Evolutionary conservation across 1,140 invertebrate species (phyloP), one percentile per base, ranked within the genome.

Genomic region (Ooceraea biroi): DNA sequence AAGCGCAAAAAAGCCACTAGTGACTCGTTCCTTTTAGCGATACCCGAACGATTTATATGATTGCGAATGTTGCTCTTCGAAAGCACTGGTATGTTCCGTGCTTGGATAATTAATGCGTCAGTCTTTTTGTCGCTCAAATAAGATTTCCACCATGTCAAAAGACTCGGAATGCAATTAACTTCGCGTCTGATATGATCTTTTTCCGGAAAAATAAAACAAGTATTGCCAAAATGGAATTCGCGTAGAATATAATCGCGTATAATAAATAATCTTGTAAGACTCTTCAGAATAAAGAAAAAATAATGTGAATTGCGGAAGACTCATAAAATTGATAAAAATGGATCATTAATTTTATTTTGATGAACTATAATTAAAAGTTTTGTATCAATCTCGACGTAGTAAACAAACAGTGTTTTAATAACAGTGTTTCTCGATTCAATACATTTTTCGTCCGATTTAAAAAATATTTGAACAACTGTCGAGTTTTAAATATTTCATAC

Each of bases 41-140:
- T 80, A 25, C 1, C 3, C 36, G 30, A 22, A 17, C 25, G 63
- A 86, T 87, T 87, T 83, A 86, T 83, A 63, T 17, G 19, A 10
- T 52, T 61, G 17, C 25, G 12, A 14, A 44, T n/a, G 61, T 11
- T n/a, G 63, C 36, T 57, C 22, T 78, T 19, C 2, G 36, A 36
- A 36, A 36, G 7, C 7, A 36, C 36, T 7, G 36, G 36, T 36
- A 36, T 7, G 36, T 36, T 30, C 5, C 22, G 22, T 25, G 14
- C 36, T 66, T 77, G 19, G 17, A 22, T 55, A 78, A 78, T 69
- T 78, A 11, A 78, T 30, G 14, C 14, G 10, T 57, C n/a, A 0
- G 0, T 61, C 22, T 25, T 55, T 44, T 68, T 19, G 3, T 41
- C 12, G 2, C 25, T 14, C 10, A 17, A 25, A 68, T n/a, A 55